Percentiles rank a stretch among this genome's conserved stretches.
phyloP scores from a whole-genome alignment of 2,797 vertebrate species.

The Malurus splendens region DNA sequence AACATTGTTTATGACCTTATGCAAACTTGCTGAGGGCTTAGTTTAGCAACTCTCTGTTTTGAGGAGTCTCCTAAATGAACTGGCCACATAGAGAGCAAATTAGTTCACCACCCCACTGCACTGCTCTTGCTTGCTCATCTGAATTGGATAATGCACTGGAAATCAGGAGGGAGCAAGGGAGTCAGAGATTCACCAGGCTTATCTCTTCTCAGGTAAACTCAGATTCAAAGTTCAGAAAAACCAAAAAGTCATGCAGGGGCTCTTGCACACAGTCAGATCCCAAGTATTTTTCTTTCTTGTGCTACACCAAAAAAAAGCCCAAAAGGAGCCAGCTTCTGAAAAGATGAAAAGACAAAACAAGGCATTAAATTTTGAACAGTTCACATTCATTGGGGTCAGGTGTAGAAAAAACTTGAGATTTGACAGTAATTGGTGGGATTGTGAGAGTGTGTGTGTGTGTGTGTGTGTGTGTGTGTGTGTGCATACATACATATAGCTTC shows the following conservation, averaged over 20 bases:
- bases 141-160: not conserved
- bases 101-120: not conserved
- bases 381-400: not conserved
- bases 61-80: not conserved
- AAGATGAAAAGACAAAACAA: not conserved
- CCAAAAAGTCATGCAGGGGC: not conserved
- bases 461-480: too few relatives aligned
- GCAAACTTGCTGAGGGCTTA: not conserved
- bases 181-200: not conserved
- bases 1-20: constrained; percentile 21
- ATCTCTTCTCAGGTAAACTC: not conserved
- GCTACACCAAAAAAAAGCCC: not conserved
- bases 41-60: not conserved
- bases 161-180: not conserved
- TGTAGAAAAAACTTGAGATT: not conserved
- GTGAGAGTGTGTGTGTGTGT: not conserved
- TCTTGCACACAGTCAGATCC: not conserved
- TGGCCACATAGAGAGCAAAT: not conserved
- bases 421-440: accelerated
- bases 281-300: not conserved
- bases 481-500: not conserved
- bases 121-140: not conserved
- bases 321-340: not conserved
- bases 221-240: not conserved
- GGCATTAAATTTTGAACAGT: not conserved